Percentiles rank a stretch among this genome's conserved stretches.
These are phyloP conservation scores for Hemibagrus wyckioides DNA, from an alignment of 2,113 vertebrate genomes.

Conservation along the genomic window DNA sequence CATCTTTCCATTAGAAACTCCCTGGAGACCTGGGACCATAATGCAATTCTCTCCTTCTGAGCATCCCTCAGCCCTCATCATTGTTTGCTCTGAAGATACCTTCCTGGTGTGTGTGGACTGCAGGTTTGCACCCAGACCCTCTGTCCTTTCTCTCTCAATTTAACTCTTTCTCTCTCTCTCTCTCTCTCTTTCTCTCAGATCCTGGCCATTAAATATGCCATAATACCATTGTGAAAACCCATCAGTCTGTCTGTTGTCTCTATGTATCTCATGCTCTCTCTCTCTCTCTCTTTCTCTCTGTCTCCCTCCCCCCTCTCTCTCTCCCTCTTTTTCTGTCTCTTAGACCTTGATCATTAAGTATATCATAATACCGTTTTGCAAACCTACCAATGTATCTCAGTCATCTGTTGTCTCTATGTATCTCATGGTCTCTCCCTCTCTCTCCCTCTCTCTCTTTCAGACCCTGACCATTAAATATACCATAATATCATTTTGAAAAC, in stretches of 20 bases:
- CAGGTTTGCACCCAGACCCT: slow-evolving; percentile 44
- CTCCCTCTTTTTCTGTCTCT: slow-evolving; percentile 13
- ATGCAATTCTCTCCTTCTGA: slow-evolving; percentile 66
- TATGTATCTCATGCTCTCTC: neutral
- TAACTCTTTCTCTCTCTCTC: neutral
- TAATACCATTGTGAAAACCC: slow-evolving; percentile 61
- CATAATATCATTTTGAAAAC: slow-evolving; percentile 63
- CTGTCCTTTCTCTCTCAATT: slow-evolving; percentile 43
- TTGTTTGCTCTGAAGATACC: slow-evolving; percentile 35
- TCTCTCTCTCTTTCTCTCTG: neutral
- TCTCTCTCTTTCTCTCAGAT: slow-evolving; percentile 38
- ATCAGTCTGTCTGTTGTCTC: slow-evolving; percentile 49
- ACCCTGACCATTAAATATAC: slow-evolving; percentile 48
- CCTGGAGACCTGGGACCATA: slow-evolving; percentile 59
- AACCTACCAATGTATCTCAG: slow-evolving; percentile 54
- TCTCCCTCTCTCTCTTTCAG: slow-evolving; percentile 41
- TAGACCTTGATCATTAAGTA: slow-evolving; percentile 50
- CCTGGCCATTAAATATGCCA: slow-evolving; percentile 52
- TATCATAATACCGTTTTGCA: slow-evolving; percentile 63
- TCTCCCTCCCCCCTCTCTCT: slow-evolving; percentile 10
- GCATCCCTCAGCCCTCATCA: slow-evolving; percentile 53
- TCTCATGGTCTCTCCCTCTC: neutral
- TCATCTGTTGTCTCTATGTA: slow-evolving; percentile 13
- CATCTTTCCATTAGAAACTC: slow-evolving; percentile 68
- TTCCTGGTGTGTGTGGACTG: slow-evolving; percentile 57